phyloP scores from a whole-genome alignment of 2,888 invertebrate genomes.

The Amorpha juglandis region DNA sequence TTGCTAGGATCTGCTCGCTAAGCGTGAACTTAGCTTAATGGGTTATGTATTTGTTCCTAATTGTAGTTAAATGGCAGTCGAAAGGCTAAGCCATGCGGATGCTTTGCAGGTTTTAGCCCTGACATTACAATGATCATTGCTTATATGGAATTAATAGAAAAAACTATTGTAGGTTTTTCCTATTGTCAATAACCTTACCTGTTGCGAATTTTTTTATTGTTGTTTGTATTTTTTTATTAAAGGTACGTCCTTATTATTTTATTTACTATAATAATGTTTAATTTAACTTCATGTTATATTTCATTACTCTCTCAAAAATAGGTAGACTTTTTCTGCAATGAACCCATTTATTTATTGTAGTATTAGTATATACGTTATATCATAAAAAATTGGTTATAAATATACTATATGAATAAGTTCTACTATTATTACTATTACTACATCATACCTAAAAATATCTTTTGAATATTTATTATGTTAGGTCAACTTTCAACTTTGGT shows the following conservation, averaged over 20 bases:
- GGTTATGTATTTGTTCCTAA: neutral
- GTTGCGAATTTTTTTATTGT: neutral
- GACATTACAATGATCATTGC: conserved; percentile 8
- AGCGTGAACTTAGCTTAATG: neutral
- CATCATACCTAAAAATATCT: neutral
- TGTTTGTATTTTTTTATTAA: neutral
- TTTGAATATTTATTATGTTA: too few species aligned
- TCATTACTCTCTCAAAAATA: too few species aligned
- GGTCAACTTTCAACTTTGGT: too few species aligned
- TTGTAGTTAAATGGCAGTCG: conserved; percentile 2
- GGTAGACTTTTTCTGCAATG: too few species aligned
- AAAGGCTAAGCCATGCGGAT: neutral
- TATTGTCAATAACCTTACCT: conserved; percentile 5
- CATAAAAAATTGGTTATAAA: too few species aligned
- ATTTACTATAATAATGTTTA: too few species aligned
- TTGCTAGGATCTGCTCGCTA: neutral
- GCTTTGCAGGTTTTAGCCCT: neutral
- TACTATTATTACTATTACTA: too few species aligned
- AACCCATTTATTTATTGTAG: too few species aligned
- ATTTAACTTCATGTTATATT: too few species aligned
- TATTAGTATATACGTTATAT: too few species aligned
- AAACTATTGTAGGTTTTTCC: conserved; percentile 6
- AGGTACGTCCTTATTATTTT: too few species aligned
- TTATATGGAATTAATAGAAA: conserved; percentile 14
- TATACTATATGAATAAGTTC: too few species aligned